Evolutionary conservation across 2,797 vertebrate genomes (phyloP).

Genomic region (Neosilurus mollespiculum): DNA sequence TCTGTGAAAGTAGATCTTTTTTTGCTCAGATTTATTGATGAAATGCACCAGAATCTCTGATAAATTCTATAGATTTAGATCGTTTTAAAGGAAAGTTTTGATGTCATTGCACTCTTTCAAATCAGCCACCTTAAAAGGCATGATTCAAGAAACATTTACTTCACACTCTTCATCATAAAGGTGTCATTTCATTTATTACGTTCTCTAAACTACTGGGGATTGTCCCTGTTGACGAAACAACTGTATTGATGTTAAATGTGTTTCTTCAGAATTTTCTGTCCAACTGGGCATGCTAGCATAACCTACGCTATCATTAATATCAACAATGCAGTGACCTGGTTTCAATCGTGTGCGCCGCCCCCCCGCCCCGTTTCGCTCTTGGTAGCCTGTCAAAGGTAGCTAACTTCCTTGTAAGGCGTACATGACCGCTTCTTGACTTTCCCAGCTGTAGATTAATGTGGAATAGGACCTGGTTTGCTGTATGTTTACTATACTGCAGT

Average conservation of each 20-base stretch:
- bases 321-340: background rate
- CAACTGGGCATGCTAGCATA: background rate
- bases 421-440: constrained; percentile 36
- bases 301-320: background rate
- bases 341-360: background rate
- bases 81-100: too few species aligned
- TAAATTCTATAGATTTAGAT: background rate
- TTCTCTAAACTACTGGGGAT: background rate
- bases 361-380: background rate
- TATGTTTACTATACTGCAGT: constrained; percentile 38
- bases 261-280: background rate
- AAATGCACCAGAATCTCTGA: background rate
- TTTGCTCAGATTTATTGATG: background rate
- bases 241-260: background rate
- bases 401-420: constrained; percentile 5
- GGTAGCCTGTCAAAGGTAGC: background rate
- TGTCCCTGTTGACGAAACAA: background rate
- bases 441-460: constrained; percentile 26
- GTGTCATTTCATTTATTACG: background rate
- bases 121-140: background rate
- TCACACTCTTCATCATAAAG: background rate
- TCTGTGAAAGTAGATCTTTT: background rate
- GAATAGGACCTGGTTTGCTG: constrained; percentile 42
- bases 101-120: background rate
- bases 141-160: background rate